These are phyloP conservation scores for Bellardia pandia DNA, from an alignment of 2,888 invertebrate species.

Conservation along the genomic window DNA sequence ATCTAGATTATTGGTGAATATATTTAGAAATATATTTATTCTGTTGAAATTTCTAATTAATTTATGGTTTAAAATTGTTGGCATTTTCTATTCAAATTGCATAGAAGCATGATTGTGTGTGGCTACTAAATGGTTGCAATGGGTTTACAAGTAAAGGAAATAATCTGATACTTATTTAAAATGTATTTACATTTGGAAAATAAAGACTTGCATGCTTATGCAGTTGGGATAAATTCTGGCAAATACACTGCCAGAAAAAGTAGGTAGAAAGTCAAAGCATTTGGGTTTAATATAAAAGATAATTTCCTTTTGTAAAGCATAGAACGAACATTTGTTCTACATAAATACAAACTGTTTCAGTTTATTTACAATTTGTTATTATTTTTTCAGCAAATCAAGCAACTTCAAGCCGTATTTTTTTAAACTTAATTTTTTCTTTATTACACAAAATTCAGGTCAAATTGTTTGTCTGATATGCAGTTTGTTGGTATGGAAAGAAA, in stretches of 20 bases:
- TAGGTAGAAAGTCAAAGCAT: no score
- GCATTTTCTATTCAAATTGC: neutral
- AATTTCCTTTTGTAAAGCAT: no score
- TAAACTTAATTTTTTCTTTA: neutral
- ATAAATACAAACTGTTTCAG: no score
- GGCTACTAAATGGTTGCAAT: no score
- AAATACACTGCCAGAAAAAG: neutral
- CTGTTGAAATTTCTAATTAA: conserved; percentile 9
- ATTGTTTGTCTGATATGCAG: neutral
- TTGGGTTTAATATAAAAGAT: no score
- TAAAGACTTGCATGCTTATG: neutral
- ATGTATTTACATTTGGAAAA: no score
- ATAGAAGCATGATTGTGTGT: neutral
- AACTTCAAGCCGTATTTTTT: neutral
- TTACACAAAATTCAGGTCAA: neutral
- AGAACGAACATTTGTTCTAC: no score
- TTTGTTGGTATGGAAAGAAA: neutral
- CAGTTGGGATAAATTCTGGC: neutral
- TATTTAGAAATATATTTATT: neutral
- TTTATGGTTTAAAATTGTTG: conserved; percentile 3
- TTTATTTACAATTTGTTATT: neutral
- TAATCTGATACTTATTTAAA: no score
- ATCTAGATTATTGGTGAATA: neutral
- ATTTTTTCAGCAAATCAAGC: neutral
- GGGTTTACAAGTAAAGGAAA: no score